Base-by-base conservation (phyloP, 2,797 vertebrate genomes). In the Carduelis carduelis region DNA sequence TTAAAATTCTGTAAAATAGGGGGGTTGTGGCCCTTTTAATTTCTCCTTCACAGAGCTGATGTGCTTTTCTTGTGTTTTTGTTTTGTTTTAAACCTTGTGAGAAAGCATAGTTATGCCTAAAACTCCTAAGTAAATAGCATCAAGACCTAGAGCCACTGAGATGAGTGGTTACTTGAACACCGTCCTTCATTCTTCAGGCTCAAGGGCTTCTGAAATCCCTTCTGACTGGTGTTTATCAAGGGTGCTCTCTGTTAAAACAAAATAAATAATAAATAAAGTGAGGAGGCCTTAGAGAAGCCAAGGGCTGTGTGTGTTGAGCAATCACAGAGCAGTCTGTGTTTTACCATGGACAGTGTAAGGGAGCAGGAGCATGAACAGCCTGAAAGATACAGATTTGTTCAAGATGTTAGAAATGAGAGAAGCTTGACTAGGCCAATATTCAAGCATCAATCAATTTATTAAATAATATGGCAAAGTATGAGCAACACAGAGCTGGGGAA, bases 311-410 rank as follows among this genome's bases (percentile, higher is more conserved):
- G 23, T n/a, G 21, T 52, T 91, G 39, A 79, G 4, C 70, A 76
- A 63, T 41, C 47, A 23, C 3, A 3, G 10, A 69, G 32, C 15
- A 14, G 18, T 28, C 16, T 64, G 10, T 35, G 34, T 66, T 61
- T 23, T 32, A 4, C 21, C 2, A 0, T 10, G 46, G 20, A 2
- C 9, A 27, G n/a, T 11, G 9, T 49, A 37, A 63, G 15, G 59
- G 52, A 72, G 30, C 24, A 50, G 85, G 41, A 60, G 34, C 1
- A 1, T 27, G 22, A 89, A 70, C 8, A 5, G 37, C 0, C 1
- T 41, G 49, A 50, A 47, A 41, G 55, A 11, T 23, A 7, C 4
- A 50, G 65, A 47, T 43, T 76, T 79, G 30, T 37, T 82, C 22
- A 37, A 26, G 11, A 43, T 44, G 43, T 44, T 44, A 44, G 20